Evolutionary conservation across 1,140 invertebrate species (phyloP).

Genomic region (Helicoverpa zea): DNA sequence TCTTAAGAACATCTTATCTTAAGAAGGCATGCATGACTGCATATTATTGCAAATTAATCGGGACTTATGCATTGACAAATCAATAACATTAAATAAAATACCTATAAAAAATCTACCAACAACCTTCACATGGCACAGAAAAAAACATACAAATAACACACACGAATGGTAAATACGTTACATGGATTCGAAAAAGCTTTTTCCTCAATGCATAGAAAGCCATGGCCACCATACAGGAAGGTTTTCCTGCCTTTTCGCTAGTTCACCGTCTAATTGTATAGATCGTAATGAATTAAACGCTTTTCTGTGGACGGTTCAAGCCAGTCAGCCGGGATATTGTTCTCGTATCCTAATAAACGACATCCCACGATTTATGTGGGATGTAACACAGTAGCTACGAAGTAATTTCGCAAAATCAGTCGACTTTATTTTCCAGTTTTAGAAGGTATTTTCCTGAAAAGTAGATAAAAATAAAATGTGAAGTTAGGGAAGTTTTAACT

Average conservation of each 20-base stretch:
- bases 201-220: background rate
- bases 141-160: background rate
- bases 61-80: no score
- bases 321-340: slow-evolving; percentile 12
- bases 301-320: slow-evolving; percentile 44
- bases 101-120: no score
- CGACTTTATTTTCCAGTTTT: no score
- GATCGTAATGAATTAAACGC: slow-evolving; percentile 62
- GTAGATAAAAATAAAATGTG: no score
- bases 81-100: no score
- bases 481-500: no score
- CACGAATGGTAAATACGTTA: background rate
- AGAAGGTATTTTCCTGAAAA: no score
- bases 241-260: slow-evolving; percentile 51
- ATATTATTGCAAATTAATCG: no score
- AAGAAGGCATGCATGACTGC: no score
- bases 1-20: no score
- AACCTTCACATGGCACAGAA: no score
- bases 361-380: slow-evolving; percentile 6
- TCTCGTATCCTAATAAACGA: slow-evolving; percentile 24
- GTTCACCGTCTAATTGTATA: slow-evolving; percentile 57
- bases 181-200: background rate
- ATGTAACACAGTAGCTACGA: background rate
- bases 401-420: background rate
- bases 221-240: slow-evolving; percentile 55